Conservation (phyloP, 2,888 invertebrate species). For the Altica lythri region DNA sequence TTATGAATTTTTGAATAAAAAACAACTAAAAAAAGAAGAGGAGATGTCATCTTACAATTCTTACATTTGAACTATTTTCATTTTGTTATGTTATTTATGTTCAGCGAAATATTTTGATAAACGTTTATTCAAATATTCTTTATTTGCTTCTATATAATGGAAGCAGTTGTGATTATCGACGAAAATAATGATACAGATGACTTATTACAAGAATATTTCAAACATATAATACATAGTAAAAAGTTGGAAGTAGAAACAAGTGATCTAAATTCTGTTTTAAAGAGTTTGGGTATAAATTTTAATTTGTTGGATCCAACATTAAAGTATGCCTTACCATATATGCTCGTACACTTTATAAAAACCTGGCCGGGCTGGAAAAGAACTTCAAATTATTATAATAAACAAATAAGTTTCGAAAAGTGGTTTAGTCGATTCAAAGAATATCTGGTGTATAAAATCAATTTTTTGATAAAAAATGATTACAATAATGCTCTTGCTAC, state of each 20-base stretch:
- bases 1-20: too few relatives aligned
- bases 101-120: too few relatives aligned
- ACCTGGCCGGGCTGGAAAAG: slow-evolving; percentile 35
- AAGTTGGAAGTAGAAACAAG: not conserved
- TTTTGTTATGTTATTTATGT: too few relatives aligned
- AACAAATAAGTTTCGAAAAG: slow-evolving; percentile 29
- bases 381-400: slow-evolving; percentile 20
- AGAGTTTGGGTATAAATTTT: slow-evolving; percentile 26
- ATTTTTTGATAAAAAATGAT: slow-evolving; percentile 31
- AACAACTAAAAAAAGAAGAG: too few relatives aligned
- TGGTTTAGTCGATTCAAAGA: slow-evolving; percentile 33
- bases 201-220: too few relatives aligned
- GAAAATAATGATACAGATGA: too few relatives aligned
- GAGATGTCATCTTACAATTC: too few relatives aligned
- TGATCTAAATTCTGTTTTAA: not conserved
- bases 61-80: too few relatives aligned
- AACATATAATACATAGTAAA: too few relatives aligned
- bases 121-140: too few relatives aligned
- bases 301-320: slow-evolving; percentile 25
- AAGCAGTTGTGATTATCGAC: too few relatives aligned
- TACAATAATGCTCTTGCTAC: slow-evolving; percentile 23
- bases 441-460: slow-evolving; percentile 31
- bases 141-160: too few relatives aligned
- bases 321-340: slow-evolving; percentile 25
- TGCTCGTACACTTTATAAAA: slow-evolving; percentile 32